Percentiles rank a stretch among this genome's conserved stretches.
phyloP scores from a whole-genome alignment of 2,797 vertebrate genomes.

The Rhinichthys osculus region DNA sequence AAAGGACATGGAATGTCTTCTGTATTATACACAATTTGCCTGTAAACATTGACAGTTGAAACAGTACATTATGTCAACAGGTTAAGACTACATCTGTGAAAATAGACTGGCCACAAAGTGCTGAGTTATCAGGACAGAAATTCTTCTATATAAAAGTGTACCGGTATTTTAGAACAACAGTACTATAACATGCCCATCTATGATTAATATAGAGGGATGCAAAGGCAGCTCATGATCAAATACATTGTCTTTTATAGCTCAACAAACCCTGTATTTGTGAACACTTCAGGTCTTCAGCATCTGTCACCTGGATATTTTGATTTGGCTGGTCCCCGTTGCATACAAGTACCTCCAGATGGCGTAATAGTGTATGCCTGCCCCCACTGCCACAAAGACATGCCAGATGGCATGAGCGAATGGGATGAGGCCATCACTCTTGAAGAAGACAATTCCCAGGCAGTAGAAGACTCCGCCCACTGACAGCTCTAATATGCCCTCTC shows the following conservation, averaged over 20 bases:
- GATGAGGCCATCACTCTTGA: slow-evolving; percentile 92
- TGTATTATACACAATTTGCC: not conserved
- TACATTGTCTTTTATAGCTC: slow-evolving; percentile 26
- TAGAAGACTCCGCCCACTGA: slow-evolving; percentile 87
- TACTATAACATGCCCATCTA: slow-evolving; percentile 26
- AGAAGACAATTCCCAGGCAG: slow-evolving; percentile 90
- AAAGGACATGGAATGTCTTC: not conserved
- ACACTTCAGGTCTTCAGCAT: not conserved
- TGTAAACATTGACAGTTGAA: slow-evolving; percentile 21
- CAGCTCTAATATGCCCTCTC: slow-evolving; percentile 87
- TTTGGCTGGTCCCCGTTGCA: slow-evolving; percentile 67
- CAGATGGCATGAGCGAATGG: slow-evolving; percentile 97
- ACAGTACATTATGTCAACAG: slow-evolving; percentile 31
- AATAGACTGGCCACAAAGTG: slow-evolving; percentile 15
- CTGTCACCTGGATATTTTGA: slow-evolving; percentile 79
- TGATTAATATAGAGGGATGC: slow-evolving; percentile 39
- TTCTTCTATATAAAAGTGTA: slow-evolving; percentile 21
- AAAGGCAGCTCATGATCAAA: slow-evolving; percentile 55
- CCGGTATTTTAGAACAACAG: slow-evolving; percentile 15
- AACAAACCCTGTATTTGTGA: slow-evolving; percentile 17
- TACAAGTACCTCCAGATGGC: slow-evolving; percentile 96
- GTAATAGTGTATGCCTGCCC: slow-evolving; percentile 90
- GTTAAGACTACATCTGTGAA: slow-evolving; percentile 30
- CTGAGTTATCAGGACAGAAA: not conserved
- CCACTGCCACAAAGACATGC: slow-evolving; percentile 91